These are phyloP conservation scores for Anolis apletophallus DNA, from an alignment of 2,797 vertebrate genomes.

Conservation along the genomic window DNA sequence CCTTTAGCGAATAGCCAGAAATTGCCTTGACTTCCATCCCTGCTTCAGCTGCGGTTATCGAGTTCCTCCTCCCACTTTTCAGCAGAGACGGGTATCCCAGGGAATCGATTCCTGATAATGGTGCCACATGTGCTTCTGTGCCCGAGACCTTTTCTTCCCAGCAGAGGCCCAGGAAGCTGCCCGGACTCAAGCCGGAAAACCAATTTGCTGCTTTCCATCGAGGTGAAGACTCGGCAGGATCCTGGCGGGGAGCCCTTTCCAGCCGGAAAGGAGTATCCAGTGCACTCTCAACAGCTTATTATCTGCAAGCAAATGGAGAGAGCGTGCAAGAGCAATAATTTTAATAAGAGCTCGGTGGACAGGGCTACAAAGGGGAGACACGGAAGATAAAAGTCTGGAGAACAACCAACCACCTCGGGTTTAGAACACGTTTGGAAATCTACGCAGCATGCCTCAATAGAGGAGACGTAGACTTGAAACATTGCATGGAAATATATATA, in stretches of 20 bases:
- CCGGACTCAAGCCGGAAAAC: too few species aligned
- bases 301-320: background rate
- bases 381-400: background rate
- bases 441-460: background rate
- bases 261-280: background rate
- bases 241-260: background rate
- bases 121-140: background rate
- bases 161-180: too few species aligned
- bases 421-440: background rate
- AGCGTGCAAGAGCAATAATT: too few species aligned
- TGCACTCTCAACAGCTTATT: background rate
- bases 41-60: background rate
- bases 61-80: background rate
- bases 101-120: background rate
- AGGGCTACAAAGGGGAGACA: background rate
- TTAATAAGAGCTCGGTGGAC: background rate
- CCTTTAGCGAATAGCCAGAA: background rate
- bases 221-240: too few species aligned
- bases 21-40: background rate
- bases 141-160: background rate
- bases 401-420: background rate
- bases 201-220: too few species aligned
- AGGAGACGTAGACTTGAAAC: too few species aligned
- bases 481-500: too few species aligned
- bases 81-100: background rate